phyloP scores from a whole-genome alignment of 2,888 invertebrate genomes.

The Calameuta idolon region DNA sequence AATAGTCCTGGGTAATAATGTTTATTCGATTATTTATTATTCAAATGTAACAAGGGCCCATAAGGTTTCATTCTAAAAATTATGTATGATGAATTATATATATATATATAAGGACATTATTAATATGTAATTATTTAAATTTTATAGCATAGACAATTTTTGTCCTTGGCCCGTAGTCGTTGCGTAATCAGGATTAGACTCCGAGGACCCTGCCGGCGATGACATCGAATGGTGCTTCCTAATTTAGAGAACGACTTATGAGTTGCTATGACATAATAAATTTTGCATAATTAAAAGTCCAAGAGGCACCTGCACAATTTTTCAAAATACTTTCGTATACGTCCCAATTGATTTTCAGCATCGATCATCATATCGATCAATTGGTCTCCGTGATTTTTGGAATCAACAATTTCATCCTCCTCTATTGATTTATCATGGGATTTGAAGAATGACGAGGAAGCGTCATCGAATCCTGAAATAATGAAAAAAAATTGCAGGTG shows the following conservation, averaged over 20 bases:
- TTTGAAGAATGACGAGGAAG: conserved; percentile 19
- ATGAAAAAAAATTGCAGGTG: neutral
- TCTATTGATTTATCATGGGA: conserved; percentile 5
- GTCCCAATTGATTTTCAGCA: conserved; percentile 31
- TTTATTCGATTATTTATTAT: neutral
- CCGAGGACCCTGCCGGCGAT: neutral
- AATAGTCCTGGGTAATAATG: neutral
- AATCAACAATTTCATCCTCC: conserved; percentile 8
- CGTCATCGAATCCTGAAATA: conserved; percentile 24
- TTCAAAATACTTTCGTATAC: conserved; percentile 34
- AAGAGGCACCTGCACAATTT: conserved; percentile 34
- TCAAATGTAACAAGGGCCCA: neutral
- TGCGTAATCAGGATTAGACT: conserved; percentile 2
- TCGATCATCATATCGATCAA: conserved; percentile 29
- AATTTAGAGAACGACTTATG: conserved; percentile 1
- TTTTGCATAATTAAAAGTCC: neutral
- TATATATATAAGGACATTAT: neutral
- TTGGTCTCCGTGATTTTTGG: neutral
- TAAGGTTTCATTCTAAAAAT: neutral
- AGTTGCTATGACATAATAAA: neutral
- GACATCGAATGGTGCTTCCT: conserved; percentile 27
- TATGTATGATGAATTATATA: neutral
- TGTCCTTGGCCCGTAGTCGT: neutral
- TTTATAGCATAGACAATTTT: conserved; percentile 11
- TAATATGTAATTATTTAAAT: neutral